These are phyloP conservation scores for Ophiothrix spiculata DNA, from an alignment of 35 echinoderm and acorn worm species.

Conservation along the genomic window DNA sequence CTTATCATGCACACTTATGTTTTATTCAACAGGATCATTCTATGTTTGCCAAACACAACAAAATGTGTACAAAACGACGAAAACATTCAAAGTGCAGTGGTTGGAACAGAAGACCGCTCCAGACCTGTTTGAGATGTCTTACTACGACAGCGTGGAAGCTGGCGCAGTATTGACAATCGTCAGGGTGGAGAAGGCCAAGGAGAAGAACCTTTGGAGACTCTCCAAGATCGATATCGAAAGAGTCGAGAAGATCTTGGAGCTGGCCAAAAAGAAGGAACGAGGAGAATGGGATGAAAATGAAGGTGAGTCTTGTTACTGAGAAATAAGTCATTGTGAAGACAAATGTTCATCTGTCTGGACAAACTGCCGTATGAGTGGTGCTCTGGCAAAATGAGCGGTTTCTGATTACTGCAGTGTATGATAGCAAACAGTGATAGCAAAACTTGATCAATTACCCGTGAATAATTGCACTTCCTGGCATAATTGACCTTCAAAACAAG, in stretches of 20 bases:
- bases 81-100: constrained; percentile 77
- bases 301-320: constrained; percentile 39
- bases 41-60: constrained; percentile 82
- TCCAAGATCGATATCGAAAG: constrained; percentile 56
- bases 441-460: too few relatives aligned
- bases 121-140: constrained; percentile 77
- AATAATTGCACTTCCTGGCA: too few relatives aligned
- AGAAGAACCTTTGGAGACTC: constrained; percentile 48
- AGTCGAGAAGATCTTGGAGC: constrained; percentile 74
- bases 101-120: constrained; percentile 61
- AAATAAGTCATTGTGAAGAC: too few relatives aligned
- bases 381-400: too few relatives aligned
- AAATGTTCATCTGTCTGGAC: too few relatives aligned
- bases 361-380: too few relatives aligned
- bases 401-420: too few relatives aligned
- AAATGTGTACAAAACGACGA: constrained; percentile 71
- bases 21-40: constrained; percentile 30
- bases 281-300: constrained; percentile 70
- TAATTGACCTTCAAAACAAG: too few relatives aligned
- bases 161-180: constrained; percentile 85
- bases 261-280: constrained; percentile 85
- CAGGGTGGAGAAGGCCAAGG: constrained; percentile 54
- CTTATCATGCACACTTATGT: too few relatives aligned
- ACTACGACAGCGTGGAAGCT: constrained; percentile 72
- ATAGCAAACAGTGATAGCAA: too few relatives aligned